Conservation (phyloP, 2,888 invertebrate genomes). For the Nomada goodeniana region DNA sequence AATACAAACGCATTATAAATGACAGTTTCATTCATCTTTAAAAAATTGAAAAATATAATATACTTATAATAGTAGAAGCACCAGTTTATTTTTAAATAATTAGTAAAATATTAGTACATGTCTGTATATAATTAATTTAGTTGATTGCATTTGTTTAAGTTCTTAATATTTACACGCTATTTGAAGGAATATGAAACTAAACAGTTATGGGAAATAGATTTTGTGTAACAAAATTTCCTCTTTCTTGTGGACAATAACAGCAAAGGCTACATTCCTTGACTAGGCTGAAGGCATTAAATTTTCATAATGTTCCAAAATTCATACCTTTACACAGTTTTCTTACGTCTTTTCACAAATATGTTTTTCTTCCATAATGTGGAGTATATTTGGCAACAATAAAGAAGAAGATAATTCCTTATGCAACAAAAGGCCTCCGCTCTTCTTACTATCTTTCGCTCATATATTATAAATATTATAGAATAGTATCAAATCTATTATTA, state of each 20-base stretch:
- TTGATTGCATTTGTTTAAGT: not conserved
- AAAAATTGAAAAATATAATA: not conserved
- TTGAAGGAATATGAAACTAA: not conserved
- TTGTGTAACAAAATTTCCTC: not conserved
- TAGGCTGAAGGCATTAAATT: constrained; percentile 30
- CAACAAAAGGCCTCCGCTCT: not conserved
- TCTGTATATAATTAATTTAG: constrained; percentile 4
- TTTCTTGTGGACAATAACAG: constrained; percentile 1
- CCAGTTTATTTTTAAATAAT: constrained; percentile 1
- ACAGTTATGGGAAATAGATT: constrained; percentile 27
- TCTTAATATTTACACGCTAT: constrained; percentile 7
- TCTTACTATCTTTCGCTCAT: too few species aligned
- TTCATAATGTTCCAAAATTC: not conserved
- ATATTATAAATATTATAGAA: too few species aligned
- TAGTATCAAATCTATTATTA: too few species aligned
- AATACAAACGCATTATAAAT: constrained; percentile 7
- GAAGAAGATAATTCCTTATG: too few species aligned
- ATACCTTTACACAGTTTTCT: not conserved
- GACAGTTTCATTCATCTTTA: not conserved
- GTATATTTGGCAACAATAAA: too few species aligned
- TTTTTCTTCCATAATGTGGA: not conserved
- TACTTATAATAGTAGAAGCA: constrained; percentile 7
- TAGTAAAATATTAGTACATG: not conserved
- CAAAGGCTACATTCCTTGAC: constrained; percentile 35
- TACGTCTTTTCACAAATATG: too few species aligned